Conservation (phyloP, 2,888 invertebrate genomes). For the Fragum whitleyi region DNA sequence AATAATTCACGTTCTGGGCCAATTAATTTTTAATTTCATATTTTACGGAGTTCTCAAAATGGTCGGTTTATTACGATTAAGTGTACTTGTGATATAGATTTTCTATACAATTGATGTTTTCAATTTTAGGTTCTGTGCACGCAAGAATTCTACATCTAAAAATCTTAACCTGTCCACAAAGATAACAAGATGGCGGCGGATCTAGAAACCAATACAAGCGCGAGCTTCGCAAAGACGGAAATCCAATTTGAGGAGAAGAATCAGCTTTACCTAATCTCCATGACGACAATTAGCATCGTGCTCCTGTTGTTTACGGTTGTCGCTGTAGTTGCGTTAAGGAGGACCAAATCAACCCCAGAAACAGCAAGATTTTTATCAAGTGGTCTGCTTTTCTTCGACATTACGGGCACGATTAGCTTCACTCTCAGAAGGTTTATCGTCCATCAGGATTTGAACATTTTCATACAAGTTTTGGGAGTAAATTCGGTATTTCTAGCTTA, state of each 20-base stretch:
- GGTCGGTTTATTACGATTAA: too few relatives aligned
- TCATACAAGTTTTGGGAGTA: slow-evolving; percentile 34
- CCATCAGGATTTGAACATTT: slow-evolving; percentile 23
- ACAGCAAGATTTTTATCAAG: slow-evolving; percentile 40
- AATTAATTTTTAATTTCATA: too few relatives aligned
- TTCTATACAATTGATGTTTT: too few relatives aligned
- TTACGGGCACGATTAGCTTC: slow-evolving; percentile 28
- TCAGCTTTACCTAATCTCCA: not conserved
- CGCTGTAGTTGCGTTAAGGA: slow-evolving; percentile 13
- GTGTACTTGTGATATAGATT: too few relatives aligned
- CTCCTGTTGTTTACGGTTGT: not conserved
- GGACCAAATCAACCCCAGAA: slow-evolving; percentile 21
- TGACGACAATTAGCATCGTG: slow-evolving; percentile 16
- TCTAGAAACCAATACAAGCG: too few relatives aligned
- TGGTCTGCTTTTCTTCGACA: slow-evolving; percentile 34
- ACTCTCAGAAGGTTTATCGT: slow-evolving; percentile 34
- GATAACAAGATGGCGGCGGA: too few relatives aligned
- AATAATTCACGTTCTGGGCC: too few relatives aligned
- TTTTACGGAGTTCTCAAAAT: too few relatives aligned
- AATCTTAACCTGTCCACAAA: too few relatives aligned
- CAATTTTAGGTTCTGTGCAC: too few relatives aligned
- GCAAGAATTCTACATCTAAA: too few relatives aligned
- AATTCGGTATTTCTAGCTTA: slow-evolving; percentile 27
- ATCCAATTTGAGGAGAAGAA: not conserved
- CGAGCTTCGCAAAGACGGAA: not conserved